Evolutionary conservation across 2,113 vertebrate species (phyloP), one percentile per base, ranked within the genome.

Genomic region (Copsychus sechellarum): DNA sequence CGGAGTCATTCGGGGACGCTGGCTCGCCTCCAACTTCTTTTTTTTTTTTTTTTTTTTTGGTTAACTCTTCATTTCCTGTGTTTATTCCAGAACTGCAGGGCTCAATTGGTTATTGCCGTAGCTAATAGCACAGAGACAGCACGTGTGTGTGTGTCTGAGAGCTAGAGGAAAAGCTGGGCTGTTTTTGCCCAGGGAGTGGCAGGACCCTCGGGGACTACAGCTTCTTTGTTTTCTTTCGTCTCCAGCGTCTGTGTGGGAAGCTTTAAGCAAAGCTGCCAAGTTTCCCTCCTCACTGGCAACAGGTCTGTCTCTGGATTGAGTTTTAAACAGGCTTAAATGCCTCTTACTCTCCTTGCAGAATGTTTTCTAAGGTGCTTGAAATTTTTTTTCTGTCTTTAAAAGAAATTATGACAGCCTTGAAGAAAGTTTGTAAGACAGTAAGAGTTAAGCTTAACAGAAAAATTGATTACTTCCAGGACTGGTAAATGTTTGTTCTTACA

Each of bases 1-100:
- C 18, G 4, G 95, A 95, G 96, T 97, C 97, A 97, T 96, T 96
- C 58, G 43, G 87, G 96, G 96, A 97, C 97, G 83, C 94, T 95
- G 96, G 97, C 97, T 90, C 51, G 58, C 81, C 42, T 77, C 95
- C 93, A 93, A 91, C 71, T 78, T 60, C 91, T 12, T 53, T 91
- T 65, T 71, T 87, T 70, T 19, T 47, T 31, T 28, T 31, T 34
- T 18, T 53, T 72, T 92, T 72, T 74, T 47, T 23, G 17, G 43
- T 87, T 67, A 91, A 86, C 89, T 95, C 84, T 95, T 94, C 12
- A 29, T 73, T 96, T 97, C 84, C 96, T 96, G 95, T 95, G 77
- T 90, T 88, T 96, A 97, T 96, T 90, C 72, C 81, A 81, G n/a
- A 26, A 26, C 77, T 72, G 78, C 92, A 80, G 81, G 90, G 82